Percentiles rank a stretch among this genome's conserved stretches.
Evolutionary conservation across 1,140 invertebrate species (phyloP).

Genomic region (Macrosteles quadrilineatus): DNA sequence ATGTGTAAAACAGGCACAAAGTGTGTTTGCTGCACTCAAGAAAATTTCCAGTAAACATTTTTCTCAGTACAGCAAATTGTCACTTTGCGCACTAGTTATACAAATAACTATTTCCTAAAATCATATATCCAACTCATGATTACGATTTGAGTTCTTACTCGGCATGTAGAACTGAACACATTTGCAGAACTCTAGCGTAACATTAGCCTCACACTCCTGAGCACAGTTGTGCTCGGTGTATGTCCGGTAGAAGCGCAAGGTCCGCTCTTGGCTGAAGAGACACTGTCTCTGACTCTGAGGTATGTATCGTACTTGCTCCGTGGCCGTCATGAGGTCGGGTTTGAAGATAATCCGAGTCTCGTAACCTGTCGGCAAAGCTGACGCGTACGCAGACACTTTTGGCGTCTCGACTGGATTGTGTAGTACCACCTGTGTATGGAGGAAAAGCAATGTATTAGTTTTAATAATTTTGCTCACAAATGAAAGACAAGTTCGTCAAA

Average conservation of each 20-base stretch:
- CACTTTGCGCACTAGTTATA: no score
- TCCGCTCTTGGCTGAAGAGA: conserved; percentile 68
- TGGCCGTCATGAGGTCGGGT: conserved; percentile 65
- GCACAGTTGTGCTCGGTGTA: conserved; percentile 75
- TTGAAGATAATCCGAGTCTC: conserved; percentile 66
- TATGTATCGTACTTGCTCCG: conserved; percentile 52
- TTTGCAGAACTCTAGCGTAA: conserved; percentile 61
- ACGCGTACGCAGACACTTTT: conserved; percentile 71
- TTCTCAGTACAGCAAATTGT: no score
- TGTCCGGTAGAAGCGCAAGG: conserved; percentile 66
- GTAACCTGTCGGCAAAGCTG: conserved; percentile 64
- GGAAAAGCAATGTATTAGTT: no score
- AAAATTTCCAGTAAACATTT: no score
- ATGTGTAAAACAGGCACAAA: no score
- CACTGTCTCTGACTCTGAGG: conserved; percentile 67
- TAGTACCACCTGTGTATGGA: conserved; percentile 64
- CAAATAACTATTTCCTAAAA: no score
- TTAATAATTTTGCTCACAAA: no score
- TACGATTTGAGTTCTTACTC: no score
- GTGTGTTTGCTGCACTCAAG: no score
- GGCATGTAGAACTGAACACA: conserved; percentile 72
- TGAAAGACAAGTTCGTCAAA: no score
- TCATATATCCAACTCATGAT: no score
- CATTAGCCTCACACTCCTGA: conserved; percentile 69
- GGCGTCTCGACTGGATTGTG: conserved; percentile 76